Base-by-base conservation (phyloP, 2,888 invertebrate species). In the Platycheirus albimanus region DNA sequence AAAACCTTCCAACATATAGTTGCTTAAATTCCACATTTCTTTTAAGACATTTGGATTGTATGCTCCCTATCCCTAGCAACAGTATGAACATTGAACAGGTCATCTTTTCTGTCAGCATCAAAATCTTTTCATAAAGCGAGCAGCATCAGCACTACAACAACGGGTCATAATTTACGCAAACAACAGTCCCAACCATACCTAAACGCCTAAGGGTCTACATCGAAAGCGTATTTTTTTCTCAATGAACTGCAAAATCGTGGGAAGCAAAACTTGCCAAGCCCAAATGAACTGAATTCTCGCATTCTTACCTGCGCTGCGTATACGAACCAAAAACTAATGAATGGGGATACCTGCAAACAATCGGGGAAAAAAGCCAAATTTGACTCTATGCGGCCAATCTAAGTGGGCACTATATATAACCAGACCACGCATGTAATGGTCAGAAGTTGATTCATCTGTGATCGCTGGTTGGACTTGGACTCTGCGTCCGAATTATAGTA, bases 221-320 rank as follows among this genome's bases (percentile, higher is more conserved):
- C 20, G 30, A 71, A 51, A 30, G n/a, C 20, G 30, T 54, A 45
- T 47, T 54, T 70, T 41, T 71, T 24, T 58, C 54, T 81, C 71
- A 81, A 81, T 77, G 77, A 72, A 72, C 56, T 24, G 4, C 66
- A 76, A 56, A 66, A 72, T 69, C 83, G 83, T 83, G 83, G 72
- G 83, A 83, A 83, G 64, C 56, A 11, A 63, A 52, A 36, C 5
- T n/a, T n/a, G 17, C 64, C 67, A 69, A 52, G 17, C 61, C 78
- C 63, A 52, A 49, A n/a, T 47, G 4, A 38, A 30, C 19, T 41
- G 20, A 69, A 45, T 41, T 13, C 30, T 51, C 33, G 41, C 43
- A 66, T 70, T 56, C 20, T 36, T 36, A 17, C 24, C 56, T 75
- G 30, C 15, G 15, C n/a, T n/a, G n/a, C n/a, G n/a, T n/a, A n/a